These are phyloP conservation scores for Aplysia californica DNA, from an alignment of 1,140 invertebrate genomes.

Conservation along the genomic window DNA sequence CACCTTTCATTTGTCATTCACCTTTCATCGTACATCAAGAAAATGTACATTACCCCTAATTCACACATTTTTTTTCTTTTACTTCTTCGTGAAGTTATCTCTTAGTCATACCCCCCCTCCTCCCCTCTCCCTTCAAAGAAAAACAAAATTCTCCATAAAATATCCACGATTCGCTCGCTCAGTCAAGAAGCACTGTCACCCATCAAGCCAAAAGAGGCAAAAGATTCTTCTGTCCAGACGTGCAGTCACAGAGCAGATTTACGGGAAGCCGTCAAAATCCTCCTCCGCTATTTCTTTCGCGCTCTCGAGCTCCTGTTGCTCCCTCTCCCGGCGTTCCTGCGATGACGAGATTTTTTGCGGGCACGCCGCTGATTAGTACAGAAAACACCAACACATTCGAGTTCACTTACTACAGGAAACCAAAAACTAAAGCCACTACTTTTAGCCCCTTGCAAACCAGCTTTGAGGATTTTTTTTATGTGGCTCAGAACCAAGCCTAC, in stretches of 20 bases:
- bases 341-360: no score
- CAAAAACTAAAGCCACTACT: no score
- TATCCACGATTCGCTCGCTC: neutral
- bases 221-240: neutral
- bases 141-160: neutral
- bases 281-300: slow-evolving; percentile 99
- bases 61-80: no score
- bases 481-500: no score
- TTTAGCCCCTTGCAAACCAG: no score
- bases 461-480: no score
- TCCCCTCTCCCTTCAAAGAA: neutral
- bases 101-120: neutral
- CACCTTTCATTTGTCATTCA: no score
- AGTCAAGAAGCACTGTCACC: neutral
- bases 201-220: neutral
- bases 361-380: no score
- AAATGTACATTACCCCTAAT: no score
- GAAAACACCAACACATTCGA: no score
- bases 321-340: slow-evolving; percentile 89
- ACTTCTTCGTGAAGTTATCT: neutral
- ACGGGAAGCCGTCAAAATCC: slow-evolving; percentile 83
- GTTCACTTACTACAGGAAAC: no score
- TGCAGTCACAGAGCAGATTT: slow-evolving; percentile 18
- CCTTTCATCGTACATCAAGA: no score
- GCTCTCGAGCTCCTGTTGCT: slow-evolving; percentile 96